Base-by-base conservation (phyloP, 2,888 invertebrate genomes). In the Drosophila affinis region DNA sequence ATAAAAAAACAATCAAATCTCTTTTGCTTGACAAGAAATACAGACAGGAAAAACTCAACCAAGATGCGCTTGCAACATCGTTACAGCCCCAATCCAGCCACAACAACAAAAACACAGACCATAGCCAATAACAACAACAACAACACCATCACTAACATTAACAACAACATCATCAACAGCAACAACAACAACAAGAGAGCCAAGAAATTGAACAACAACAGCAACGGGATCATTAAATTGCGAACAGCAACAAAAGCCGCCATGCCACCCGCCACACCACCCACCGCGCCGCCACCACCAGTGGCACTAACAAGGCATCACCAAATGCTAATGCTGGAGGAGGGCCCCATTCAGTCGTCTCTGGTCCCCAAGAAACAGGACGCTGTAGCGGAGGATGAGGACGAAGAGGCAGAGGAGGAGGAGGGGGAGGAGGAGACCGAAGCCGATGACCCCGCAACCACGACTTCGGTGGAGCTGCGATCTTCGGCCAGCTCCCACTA, bases 1-100 rank as follows among this genome's bases (percentile, higher is more conserved):
- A 60, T 68, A 49, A 44, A 59, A 67, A 29, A 12, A 39, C 39
- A 39, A 39, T 39, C 39, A 39, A 39, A 39, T 39, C 39, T 39
- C 39, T 39, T 39, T 39, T 14, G 14, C 14, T 39, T 2, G 39
- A 14, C 39, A 14, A 39, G 39, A 14, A 39, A 39, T 14, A 39
- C 39, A 39, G 2, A 14, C 14, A 39, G 2, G 14, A 14, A 39
- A 39, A 39, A 39, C 14, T 14, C 34, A 2, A 39, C 17, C 69
- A 85, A 77, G 64, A 86, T 86, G 85, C 83, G 85, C 56, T 68
- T 86, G 70, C 86, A 86, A 73, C 88, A 83, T 67, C 80, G 79
- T 51, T 85, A 71, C 57, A 74, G 55, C 47, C 52, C 45, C 46
- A 72, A 72, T 62, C 44, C 56, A 52, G 49, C 74, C 69, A 49